These are phyloP conservation scores for Chionoecetes opilio DNA, from an alignment of 1,140 invertebrate species.

Conservation along the genomic window DNA sequence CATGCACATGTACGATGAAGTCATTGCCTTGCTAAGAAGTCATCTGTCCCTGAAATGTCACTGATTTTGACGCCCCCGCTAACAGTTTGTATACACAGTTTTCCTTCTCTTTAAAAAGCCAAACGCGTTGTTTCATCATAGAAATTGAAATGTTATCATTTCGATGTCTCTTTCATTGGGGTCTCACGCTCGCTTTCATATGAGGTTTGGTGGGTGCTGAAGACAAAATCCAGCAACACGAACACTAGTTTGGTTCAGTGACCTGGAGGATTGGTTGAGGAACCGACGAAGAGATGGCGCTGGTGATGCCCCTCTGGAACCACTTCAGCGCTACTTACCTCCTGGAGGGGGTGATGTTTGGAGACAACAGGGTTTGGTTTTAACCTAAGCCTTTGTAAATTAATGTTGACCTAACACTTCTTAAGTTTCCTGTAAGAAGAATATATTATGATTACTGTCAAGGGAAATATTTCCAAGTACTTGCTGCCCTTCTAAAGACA, in stretches of 20 bases:
- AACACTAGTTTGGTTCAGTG: constrained; percentile 72
- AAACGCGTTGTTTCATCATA: not conserved
- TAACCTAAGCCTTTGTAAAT: not conserved
- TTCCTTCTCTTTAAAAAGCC: not conserved
- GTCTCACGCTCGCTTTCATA: not conserved
- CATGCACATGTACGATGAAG: constrained; percentile 55
- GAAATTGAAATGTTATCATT: not conserved
- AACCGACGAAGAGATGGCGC: constrained; percentile 66
- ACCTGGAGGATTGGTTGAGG: constrained; percentile 66
- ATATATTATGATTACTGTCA: not conserved
- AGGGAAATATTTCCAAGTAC: no score
- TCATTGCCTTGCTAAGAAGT: constrained; percentile 53
- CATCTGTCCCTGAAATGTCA: not conserved
- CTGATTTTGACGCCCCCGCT: not conserved
- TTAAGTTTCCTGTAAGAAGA: not conserved
- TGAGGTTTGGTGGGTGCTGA: not conserved
- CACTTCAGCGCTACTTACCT: constrained; percentile 37
- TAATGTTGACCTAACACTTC: not conserved
- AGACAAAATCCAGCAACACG: constrained; percentile 7
- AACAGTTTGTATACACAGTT: not conserved
- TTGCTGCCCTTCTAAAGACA: no score
- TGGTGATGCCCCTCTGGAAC: constrained; percentile 14
- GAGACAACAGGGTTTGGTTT: constrained; percentile 38
- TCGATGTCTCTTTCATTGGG: not conserved
- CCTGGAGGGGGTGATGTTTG: not conserved